These are phyloP conservation scores for Aphidius ervi DNA, from an alignment of 1,140 invertebrate genomes.

Conservation along the genomic window DNA sequence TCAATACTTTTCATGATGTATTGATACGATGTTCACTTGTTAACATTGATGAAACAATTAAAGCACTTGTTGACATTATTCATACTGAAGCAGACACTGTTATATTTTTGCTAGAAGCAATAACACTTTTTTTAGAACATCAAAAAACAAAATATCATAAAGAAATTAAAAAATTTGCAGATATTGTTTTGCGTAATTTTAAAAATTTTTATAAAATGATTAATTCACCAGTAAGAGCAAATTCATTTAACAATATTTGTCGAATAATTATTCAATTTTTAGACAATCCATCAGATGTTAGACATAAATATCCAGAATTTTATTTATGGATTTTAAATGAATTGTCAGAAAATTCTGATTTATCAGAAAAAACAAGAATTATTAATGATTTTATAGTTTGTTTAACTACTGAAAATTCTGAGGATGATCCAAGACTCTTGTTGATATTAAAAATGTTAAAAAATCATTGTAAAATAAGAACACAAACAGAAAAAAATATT, in stretches of 20 bases:
- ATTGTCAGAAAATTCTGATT: constrained; percentile 20
- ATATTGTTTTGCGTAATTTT: constrained; percentile 33
- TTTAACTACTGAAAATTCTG: constrained; percentile 28
- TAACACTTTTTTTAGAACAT: constrained; percentile 30
- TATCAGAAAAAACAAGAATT: constrained; percentile 36
- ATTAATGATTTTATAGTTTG: constrained; percentile 42
- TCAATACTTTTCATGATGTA: constrained; percentile 34
- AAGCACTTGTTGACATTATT: constrained; percentile 29
- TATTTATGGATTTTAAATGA: constrained; percentile 40
- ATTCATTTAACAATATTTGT: constrained; percentile 41
- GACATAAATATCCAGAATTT: constrained; percentile 21
- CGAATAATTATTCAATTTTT: constrained; percentile 33
- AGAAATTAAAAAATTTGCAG: constrained; percentile 24
- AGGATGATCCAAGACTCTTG: constrained; percentile 28
- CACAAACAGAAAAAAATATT: constrained; percentile 11
- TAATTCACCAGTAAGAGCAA: constrained; percentile 28
- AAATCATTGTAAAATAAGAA: constrained; percentile 13
- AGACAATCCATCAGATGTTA: constrained; percentile 29
- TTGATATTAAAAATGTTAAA: constrained; percentile 27
- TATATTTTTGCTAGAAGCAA: constrained; percentile 36
- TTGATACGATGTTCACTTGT: constrained; percentile 36
- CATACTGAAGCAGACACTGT: constrained; percentile 23
- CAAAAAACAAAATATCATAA: constrained; percentile 23
- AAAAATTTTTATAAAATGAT: constrained; percentile 24
- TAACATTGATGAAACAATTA: constrained; percentile 30